These are phyloP conservation scores for Pycnomerus fuliginosus DNA, from an alignment of 2,888 invertebrate species.

Conservation along the genomic window DNA sequence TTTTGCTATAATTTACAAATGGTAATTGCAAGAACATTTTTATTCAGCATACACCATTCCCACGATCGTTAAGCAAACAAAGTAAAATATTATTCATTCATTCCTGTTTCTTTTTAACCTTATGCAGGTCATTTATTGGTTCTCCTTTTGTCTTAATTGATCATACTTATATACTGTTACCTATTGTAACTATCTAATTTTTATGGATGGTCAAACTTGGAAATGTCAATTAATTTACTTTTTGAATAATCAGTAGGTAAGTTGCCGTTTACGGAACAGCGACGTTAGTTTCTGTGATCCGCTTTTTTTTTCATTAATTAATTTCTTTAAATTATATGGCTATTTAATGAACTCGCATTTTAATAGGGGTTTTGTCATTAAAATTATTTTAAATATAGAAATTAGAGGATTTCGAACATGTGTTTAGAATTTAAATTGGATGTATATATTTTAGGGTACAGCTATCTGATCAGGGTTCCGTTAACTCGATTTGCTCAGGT, in stretches of 20 bases:
- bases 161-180: background rate
- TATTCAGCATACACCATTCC: constrained; percentile 30
- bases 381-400: constrained; percentile 22
- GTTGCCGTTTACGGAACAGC: constrained; percentile 3
- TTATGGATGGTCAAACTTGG: constrained; percentile 2
- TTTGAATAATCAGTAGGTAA: background rate
- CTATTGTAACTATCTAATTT: background rate
- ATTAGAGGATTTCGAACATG: constrained; percentile 11
- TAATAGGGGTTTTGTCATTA: constrained; percentile 17
- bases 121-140: constrained; percentile 13
- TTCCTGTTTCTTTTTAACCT: constrained; percentile 15
- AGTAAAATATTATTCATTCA: constrained; percentile 18
- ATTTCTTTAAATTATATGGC: constrained; percentile 10
- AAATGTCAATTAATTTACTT: constrained; percentile 4
- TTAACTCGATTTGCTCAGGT: constrained; percentile 12
- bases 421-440: constrained; percentile 21
- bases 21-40: constrained; percentile 34
- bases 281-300: constrained; percentile 5
- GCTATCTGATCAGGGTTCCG: constrained; percentile 19
- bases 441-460: constrained; percentile 7
- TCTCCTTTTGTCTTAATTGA: background rate
- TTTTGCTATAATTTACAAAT: constrained; percentile 35
- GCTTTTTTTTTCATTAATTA: constrained; percentile 16
- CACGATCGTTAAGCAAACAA: constrained; percentile 33
- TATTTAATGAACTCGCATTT: constrained; percentile 11